Base-by-base conservation (phyloP, 2,113 vertebrate genomes). In the Steatornis caripensis region DNA sequence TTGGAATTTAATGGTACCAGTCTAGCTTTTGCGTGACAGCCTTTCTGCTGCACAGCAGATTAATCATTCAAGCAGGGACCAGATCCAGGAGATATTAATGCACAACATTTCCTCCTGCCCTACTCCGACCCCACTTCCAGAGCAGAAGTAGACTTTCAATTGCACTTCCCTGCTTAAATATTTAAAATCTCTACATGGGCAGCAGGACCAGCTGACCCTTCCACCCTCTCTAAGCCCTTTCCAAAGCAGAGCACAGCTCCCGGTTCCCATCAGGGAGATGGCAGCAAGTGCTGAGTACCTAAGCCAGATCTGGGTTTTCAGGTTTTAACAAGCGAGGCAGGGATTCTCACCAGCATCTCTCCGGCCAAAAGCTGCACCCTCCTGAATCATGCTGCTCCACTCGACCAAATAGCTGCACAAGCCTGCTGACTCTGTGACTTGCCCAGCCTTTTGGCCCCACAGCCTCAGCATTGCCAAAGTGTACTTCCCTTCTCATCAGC, bases 261-360 rank as follows among this genome's bases (percentile, higher is more conserved):
- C 4, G 1, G 7, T n/a, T 88, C 51, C 87, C 87, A 19, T 2
- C 21, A 32, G 60, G 74, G 26, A 65, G 18, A 21, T 1, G 16
- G 23, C 29, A 54, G 39, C 1, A 3, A 54, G 24, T 14, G 22
- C 45, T 3, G 30, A 82, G 11, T 37, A 19, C 2, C 49, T 11
- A 12, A 69, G 32, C 32, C 79, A 61, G 18, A 49, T 20, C 1
- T 23, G 48, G 11, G 8, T 2, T 17, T 46, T 23, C n/a, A 32
- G 24, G 2, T 8, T 83, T 58, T 49, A 39, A n/a, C 0, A 2
- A 68, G 32, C 1, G 0, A 26, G 48, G 37, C 19, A 32, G n/a
- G 21, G 39, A 70, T 78, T 58, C 41, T 72, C 81, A 54, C 2
- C 6, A 5, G 30, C n/a, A 62, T 43, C 48, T 4, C 2, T 8